Evolutionary conservation across 2,888 invertebrate genomes (phyloP).

Genomic region (Junonia oenone): DNA sequence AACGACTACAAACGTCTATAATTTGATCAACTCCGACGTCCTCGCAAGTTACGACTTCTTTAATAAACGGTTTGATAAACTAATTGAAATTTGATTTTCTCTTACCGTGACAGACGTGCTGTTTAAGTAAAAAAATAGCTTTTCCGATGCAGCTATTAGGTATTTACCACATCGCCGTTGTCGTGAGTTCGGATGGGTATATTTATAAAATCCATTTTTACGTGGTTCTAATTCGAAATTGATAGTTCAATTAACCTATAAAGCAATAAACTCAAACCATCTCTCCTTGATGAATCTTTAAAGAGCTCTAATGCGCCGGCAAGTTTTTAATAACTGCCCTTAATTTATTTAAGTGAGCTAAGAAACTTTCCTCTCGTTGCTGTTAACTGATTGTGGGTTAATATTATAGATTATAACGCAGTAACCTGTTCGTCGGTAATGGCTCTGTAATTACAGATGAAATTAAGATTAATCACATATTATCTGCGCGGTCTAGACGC

Average conservation of each 20-base stretch:
- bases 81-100: conserved; percentile 34
- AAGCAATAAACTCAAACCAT: neutral
- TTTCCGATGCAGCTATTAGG: neutral
- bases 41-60: conserved; percentile 21
- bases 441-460: conserved; percentile 33
- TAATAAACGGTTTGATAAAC: conserved; percentile 19
- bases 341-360: conserved; percentile 61
- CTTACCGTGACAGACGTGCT: conserved; percentile 21
- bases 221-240: neutral
- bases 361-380: conserved; percentile 52
- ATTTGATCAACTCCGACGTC: conserved; percentile 30
- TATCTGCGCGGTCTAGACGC: conserved; percentile 21
- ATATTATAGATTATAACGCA: conserved; percentile 48
- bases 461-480: conserved; percentile 35
- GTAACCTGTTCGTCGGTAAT: conserved; percentile 36
- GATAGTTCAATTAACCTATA: neutral
- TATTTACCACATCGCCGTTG: neutral
- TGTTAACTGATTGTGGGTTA: conserved; percentile 60
- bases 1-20: conserved; percentile 29
- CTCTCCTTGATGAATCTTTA: conserved; percentile 18
- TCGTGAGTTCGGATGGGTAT: neutral
- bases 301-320: conserved; percentile 40
- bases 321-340: conserved; percentile 54
- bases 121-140: neutral
- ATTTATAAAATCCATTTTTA: neutral